phyloP scores from a whole-genome alignment of 1,140 invertebrate genomes.

The Zeugodacus cucurbitae region DNA sequence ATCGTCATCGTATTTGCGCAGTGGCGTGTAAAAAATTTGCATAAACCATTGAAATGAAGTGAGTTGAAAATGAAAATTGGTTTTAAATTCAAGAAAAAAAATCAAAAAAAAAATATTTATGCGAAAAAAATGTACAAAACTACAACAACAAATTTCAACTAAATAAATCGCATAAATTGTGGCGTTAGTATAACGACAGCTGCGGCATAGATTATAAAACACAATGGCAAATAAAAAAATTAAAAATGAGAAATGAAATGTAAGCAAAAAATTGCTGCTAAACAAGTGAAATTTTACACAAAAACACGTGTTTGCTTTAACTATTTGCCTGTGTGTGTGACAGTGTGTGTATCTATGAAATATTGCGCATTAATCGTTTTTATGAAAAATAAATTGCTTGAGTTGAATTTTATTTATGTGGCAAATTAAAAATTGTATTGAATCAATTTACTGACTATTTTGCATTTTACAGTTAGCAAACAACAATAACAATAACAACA shows the following conservation, averaged over 20 bases:
- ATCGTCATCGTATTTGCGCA: background rate
- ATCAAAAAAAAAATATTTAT: background rate
- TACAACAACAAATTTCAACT: background rate
- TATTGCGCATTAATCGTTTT: background rate
- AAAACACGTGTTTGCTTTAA: background rate
- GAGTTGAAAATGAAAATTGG: background rate
- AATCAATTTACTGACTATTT: constrained; percentile 1
- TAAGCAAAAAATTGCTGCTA: background rate
- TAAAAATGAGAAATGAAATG: background rate
- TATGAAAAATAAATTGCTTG: background rate
- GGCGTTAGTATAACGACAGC: no score
- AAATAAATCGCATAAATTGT: no score
- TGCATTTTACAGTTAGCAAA: background rate
- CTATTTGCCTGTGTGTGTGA: background rate
- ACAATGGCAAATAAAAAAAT: background rate
- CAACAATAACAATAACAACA: background rate
- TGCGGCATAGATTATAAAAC: background rate
- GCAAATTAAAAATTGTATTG: constrained; percentile 1
- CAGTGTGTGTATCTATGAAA: background rate
- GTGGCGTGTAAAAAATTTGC: background rate
- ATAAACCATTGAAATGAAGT: background rate
- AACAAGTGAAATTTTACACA: background rate
- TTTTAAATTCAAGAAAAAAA: background rate
- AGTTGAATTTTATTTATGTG: constrained; percentile 12
- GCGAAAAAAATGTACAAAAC: background rate